Evolutionary conservation across 64 coral and sea anemone species (phyloP).

Genomic region (Exaiptasia diaphana): DNA sequence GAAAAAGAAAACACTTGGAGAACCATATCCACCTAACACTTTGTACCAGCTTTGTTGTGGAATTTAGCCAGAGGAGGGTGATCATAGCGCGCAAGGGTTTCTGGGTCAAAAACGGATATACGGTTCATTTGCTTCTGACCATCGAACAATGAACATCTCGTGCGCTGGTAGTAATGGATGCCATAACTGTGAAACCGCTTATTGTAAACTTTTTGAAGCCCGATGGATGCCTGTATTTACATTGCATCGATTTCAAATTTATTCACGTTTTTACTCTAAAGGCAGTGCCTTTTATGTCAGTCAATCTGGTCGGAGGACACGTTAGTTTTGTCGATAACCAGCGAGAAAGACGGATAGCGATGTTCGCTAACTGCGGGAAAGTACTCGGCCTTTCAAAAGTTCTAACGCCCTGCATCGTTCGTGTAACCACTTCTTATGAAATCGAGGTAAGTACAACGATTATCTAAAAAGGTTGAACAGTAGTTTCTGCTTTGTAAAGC

Average conservation of each 20-base stretch:
- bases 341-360: neutral
- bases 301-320: neutral
- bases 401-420: neutral
- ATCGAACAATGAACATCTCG: too few relatives aligned
- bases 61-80: too few relatives aligned
- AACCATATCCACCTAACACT: neutral
- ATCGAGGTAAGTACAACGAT: neutral
- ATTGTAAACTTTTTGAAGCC: neutral
- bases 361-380: neutral
- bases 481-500: too few relatives aligned
- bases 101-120: too few relatives aligned
- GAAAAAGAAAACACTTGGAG: slow-evolving; percentile 1
- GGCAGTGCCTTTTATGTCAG: neutral
- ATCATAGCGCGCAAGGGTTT: too few relatives aligned
- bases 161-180: too few relatives aligned
- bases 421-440: neutral
- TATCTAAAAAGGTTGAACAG: too few relatives aligned
- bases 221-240: neutral
- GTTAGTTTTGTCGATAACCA: neutral
- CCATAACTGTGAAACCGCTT: neutral
- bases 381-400: neutral
- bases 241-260: slow-evolving; percentile 1
- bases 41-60: slow-evolving; percentile 37
- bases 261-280: neutral
- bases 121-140: too few relatives aligned